Percentiles rank a stretch among this genome's conserved stretches.
phyloP scores from a whole-genome alignment of 2,113 vertebrate genomes.

The Alouatta palliata region DNA sequence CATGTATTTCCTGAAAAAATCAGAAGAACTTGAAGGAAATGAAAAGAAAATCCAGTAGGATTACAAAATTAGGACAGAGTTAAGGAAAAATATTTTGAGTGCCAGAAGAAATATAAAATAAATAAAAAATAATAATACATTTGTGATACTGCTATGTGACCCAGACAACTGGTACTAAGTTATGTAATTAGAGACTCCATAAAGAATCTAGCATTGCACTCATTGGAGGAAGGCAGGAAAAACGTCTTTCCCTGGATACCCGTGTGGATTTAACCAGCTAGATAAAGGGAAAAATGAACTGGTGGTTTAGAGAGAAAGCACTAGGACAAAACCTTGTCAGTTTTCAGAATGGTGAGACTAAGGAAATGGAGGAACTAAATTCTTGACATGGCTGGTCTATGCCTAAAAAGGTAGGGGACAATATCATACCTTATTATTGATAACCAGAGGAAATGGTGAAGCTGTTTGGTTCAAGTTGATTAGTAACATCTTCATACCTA shows the following conservation, averaged over 20 bases:
- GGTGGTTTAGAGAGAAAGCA: neutral
- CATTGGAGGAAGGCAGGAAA: neutral
- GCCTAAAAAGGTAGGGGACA: neutral
- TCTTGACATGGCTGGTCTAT: neutral
- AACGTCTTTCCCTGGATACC: neutral
- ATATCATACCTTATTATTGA: neutral
- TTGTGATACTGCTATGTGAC: constrained; percentile 20
- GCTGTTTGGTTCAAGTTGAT: neutral
- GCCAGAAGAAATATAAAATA: constrained; percentile 57
- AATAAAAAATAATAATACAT: constrained; percentile 10
- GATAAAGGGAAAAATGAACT: neutral
- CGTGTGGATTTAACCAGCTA: neutral
- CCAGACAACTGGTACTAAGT: neutral
- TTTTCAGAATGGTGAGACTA: neutral
- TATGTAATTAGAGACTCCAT: constrained; percentile 28
- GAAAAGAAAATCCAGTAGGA: constrained; percentile 54
- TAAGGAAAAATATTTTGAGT: constrained; percentile 54
- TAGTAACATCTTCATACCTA: neutral
- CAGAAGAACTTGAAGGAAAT: constrained; percentile 53
- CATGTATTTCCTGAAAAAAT: constrained; percentile 58
- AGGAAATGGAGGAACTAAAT: neutral
- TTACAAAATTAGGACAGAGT: constrained; percentile 44
- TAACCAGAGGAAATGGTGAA: neutral
- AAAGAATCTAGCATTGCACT: neutral
- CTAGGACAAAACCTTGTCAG: neutral